Percentiles rank a stretch among this genome's conserved stretches.
phyloP scores from a whole-genome alignment of 2,888 invertebrate species.

The Priocnemis perturbator region DNA sequence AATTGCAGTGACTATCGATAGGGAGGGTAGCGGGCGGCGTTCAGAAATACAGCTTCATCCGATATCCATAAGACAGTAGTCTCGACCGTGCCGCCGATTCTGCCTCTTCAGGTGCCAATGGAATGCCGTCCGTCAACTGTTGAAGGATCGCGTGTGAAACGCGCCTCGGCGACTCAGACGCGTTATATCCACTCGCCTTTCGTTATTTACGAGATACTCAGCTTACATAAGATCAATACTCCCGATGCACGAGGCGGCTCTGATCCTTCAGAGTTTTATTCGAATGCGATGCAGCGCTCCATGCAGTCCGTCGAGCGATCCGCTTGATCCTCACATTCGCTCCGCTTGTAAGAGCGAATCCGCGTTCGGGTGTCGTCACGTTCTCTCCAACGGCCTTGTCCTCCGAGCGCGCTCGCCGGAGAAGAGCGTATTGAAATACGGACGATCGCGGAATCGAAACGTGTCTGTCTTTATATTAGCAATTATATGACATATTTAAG shows the following conservation, averaged over 20 bases:
- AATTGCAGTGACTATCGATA: too few relatives aligned
- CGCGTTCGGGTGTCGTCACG: neutral
- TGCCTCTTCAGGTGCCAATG: neutral
- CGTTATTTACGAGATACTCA: conserved; percentile 6
- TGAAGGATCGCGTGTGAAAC: too few relatives aligned
- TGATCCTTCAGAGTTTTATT: conserved; percentile 3
- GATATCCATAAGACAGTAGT: too few relatives aligned
- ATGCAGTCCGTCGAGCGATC: conserved; percentile 4
- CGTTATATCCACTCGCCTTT: neutral
- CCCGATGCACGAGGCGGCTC: too few relatives aligned
- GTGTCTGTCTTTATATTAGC: conserved; percentile 6
- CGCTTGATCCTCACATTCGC: conserved; percentile 12
- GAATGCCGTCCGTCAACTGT: too few relatives aligned
- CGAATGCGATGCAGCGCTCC: conserved; percentile 5
- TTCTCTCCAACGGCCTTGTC: too few relatives aligned
- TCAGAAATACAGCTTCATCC: too few relatives aligned
- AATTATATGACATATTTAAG: conserved; percentile 18
- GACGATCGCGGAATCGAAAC: neutral
- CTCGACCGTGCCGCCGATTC: neutral
- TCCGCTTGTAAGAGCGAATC: conserved; percentile 4
- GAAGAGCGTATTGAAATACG: neutral
- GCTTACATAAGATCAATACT: neutral
- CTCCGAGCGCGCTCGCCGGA: too few relatives aligned
- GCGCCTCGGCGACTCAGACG: too few relatives aligned
- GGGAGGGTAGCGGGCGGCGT: too few relatives aligned